phyloP scores from a whole-genome alignment of 2,888 invertebrate species.

The Yponomeuta sedellus region DNA sequence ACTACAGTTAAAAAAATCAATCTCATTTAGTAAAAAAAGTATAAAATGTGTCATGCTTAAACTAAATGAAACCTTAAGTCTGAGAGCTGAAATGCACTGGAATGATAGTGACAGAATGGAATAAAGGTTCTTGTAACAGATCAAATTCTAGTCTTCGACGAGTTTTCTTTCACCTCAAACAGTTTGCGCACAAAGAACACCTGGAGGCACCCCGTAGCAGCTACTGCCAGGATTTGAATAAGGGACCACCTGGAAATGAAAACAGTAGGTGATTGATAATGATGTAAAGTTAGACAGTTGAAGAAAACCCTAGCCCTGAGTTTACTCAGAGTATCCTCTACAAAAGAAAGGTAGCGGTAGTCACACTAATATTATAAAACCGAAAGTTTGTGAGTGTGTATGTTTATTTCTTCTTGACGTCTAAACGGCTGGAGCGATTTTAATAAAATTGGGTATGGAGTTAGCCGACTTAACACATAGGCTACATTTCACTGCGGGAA shows the following conservation, averaged over 20 bases:
- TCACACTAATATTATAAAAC: no score
- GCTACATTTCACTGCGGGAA: no score
- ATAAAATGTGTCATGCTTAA: not conserved
- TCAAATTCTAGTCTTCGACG: conserved; percentile 76
- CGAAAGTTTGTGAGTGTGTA: no score
- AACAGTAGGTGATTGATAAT: conserved; percentile 6
- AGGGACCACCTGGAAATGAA: conserved; percentile 82
- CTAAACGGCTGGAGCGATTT: no score
- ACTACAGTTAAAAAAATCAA: not conserved
- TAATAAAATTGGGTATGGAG: no score
- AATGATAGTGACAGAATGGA: conserved; percentile 16
- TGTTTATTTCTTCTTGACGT: no score
- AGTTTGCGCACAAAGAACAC: conserved; percentile 93
- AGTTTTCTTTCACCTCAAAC: conserved; percentile 85
- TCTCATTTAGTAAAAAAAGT: conserved; percentile 1
- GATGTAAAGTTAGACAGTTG: no score
- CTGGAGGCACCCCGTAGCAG: conserved; percentile 85
- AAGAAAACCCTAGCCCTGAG: no score
- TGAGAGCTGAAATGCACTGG: not conserved
- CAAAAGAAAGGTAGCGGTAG: no score
- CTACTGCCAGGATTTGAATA: conserved; percentile 88
- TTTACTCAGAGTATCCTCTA: no score
- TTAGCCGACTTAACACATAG: no score
- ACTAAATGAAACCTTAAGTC: not conserved
- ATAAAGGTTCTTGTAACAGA: conserved; percentile 30